phyloP scores from a whole-genome alignment of 1,140 invertebrate species.

The Orius laevigatus region DNA sequence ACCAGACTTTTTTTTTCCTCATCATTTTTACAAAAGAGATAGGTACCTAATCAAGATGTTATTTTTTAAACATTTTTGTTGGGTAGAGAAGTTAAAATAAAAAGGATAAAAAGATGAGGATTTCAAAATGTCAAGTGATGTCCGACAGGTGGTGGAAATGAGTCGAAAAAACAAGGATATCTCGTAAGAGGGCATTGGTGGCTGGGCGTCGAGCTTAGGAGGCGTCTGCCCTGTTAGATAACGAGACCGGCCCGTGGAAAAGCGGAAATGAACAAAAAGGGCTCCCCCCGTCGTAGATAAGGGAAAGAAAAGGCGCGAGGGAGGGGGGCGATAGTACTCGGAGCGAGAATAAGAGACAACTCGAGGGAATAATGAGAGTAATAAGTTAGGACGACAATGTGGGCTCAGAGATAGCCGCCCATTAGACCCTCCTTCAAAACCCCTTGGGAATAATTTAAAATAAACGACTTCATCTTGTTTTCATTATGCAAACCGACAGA shows the following conservation, averaged over 20 bases:
- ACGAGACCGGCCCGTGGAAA: neutral
- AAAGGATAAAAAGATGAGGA: no score
- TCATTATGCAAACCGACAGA: slow-evolving; percentile 12
- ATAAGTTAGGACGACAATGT: slow-evolving; percentile 12
- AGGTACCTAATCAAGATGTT: no score
- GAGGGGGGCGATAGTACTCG: neutral
- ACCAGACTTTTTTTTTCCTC: no score
- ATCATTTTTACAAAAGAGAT: no score
- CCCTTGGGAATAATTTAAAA: slow-evolving; percentile 9
- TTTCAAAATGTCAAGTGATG: no score
- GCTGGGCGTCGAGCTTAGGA: no score
- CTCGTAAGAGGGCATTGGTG: no score
- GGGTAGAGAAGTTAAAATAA: no score
- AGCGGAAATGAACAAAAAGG: slow-evolving; percentile 12
- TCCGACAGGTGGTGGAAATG: no score
- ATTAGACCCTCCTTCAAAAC: neutral
- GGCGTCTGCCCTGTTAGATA: no score
- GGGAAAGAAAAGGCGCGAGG: slow-evolving; percentile 2
- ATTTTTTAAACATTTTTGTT: no score
- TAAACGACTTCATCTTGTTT: slow-evolving; percentile 13
- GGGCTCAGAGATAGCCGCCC: neutral
- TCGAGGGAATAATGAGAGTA: slow-evolving; percentile 6
- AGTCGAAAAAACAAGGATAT: no score
- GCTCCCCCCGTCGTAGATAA: slow-evolving; percentile 3
- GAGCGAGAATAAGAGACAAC: neutral